Evolutionary conservation across 2,888 invertebrate species (phyloP).

Genomic region (Pilophorus perplexus): DNA sequence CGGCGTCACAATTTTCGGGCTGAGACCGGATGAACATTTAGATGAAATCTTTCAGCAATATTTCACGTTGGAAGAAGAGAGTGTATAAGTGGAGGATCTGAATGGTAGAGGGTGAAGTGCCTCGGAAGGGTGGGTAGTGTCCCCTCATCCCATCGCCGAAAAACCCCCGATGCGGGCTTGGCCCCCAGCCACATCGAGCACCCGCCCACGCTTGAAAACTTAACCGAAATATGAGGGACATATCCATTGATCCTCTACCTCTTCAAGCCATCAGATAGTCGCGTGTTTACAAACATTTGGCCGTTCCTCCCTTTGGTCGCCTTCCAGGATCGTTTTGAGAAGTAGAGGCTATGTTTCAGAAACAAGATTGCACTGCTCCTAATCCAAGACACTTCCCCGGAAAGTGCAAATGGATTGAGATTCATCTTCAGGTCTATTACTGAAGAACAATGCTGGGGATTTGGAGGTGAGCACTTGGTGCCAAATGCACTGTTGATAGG

Average conservation of each 20-base stretch:
- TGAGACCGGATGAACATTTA: slow-evolving; percentile 19
- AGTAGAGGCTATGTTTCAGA: too few species aligned
- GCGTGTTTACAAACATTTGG: slow-evolving; percentile 8
- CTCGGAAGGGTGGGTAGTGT: neutral
- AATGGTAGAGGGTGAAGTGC: neutral
- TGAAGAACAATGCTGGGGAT: too few species aligned
- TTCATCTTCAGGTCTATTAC: too few species aligned
- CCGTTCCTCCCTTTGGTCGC: neutral
- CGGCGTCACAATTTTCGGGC: slow-evolving; percentile 7
- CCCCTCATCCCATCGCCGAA: too few species aligned
- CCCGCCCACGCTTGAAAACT: slow-evolving; percentile 9
- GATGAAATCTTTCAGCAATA: slow-evolving; percentile 15
- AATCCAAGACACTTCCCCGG: too few species aligned
- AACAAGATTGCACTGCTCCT: too few species aligned
- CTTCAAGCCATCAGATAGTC: neutral
- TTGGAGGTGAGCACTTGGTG: too few species aligned
- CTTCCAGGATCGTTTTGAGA: neutral
- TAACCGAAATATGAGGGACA: slow-evolving; percentile 18
- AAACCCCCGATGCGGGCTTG: slow-evolving; percentile 1
- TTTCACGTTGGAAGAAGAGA: slow-evolving; percentile 1
- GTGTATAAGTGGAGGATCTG: neutral
- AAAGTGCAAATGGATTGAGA: too few species aligned
- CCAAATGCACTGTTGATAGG: too few species aligned
- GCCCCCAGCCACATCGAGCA: slow-evolving; percentile 9
- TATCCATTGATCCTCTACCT: slow-evolving; percentile 8